Conservation (phyloP, 2,888 invertebrate species). For the Hydrotaea cyrtoneurina region DNA sequence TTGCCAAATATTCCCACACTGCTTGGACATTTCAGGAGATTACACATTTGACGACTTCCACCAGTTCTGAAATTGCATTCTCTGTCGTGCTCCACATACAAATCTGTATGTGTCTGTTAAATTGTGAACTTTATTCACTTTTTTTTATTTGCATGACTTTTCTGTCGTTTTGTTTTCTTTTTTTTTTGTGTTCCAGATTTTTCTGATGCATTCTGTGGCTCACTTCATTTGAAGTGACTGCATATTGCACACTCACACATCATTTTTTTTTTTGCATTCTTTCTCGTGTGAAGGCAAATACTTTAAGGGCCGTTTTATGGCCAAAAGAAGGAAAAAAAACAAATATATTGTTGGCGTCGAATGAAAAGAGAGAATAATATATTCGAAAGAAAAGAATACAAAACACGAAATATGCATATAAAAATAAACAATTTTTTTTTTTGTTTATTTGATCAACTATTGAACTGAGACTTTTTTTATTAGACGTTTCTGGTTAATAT, state of each 20-base stretch:
- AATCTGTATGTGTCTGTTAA: too few species aligned
- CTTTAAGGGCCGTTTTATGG: slow-evolving; percentile 51
- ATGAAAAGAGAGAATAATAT: too few species aligned
- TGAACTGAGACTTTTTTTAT: too few species aligned
- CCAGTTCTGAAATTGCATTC: neutral
- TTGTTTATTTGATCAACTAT: slow-evolving; percentile 24
- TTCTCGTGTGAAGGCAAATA: slow-evolving; percentile 18
- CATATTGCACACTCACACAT: neutral
- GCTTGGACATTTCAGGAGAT: too few species aligned
- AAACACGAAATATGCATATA: slow-evolving; percentile 31
- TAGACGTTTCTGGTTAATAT: too few species aligned
- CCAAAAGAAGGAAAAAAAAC: neutral
- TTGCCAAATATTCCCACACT: too few species aligned
- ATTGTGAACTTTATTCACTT: too few species aligned
- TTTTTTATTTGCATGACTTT: slow-evolving; percentile 39
- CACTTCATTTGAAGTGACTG: slow-evolving; percentile 34
- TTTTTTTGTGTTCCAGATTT: neutral
- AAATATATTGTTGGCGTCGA: too few species aligned
- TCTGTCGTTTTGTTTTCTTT: neutral
- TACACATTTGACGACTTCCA: neutral
- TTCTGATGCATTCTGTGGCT: slow-evolving; percentile 25
- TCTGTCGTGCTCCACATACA: neutral
- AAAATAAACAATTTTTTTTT: slow-evolving; percentile 43
- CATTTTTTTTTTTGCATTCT: neutral
- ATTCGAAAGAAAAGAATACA: neutral